These are phyloP conservation scores for Aurelia sp. DNA, from an alignment of 30 jellyfish, hydroid and myxozoan genomes.

Conservation along the genomic window DNA sequence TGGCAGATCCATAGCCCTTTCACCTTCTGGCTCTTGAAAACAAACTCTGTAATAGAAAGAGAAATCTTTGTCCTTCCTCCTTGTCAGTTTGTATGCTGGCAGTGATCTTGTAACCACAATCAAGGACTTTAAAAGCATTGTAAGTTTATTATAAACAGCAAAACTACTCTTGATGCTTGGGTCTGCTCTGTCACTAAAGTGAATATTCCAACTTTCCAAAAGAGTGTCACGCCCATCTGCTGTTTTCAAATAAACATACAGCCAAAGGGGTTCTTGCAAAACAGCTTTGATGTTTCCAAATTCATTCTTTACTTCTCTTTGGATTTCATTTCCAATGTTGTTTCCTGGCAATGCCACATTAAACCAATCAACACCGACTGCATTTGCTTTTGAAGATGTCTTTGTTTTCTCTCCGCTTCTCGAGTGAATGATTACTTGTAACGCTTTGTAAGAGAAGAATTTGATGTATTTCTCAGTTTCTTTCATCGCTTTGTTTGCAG, in stretches of 20 bases:
- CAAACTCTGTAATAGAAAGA: slow-evolving; percentile 72
- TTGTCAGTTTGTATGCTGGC: slow-evolving; percentile 83
- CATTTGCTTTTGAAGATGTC: slow-evolving; percentile 82
- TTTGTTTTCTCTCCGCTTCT: slow-evolving; percentile 83
- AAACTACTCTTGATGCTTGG: slow-evolving; percentile 55
- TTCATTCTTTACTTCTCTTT: slow-evolving; percentile 67
- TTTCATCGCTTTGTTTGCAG: slow-evolving; percentile 7
- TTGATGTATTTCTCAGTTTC: slow-evolving; percentile 91
- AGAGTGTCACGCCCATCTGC: slow-evolving; percentile 87
- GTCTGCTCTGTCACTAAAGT: slow-evolving; percentile 49
- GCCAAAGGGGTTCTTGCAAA: slow-evolving; percentile 70
- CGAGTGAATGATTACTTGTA: slow-evolving; percentile 82
- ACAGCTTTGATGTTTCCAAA: slow-evolving; percentile 76
- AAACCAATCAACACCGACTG: slow-evolving; percentile 98
- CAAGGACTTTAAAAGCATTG: slow-evolving; percentile 84
- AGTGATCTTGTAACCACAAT: slow-evolving; percentile 77
- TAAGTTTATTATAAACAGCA: slow-evolving; percentile 86
- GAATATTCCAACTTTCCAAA: slow-evolving; percentile 89
- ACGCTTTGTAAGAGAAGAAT: slow-evolving; percentile 79
- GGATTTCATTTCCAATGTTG: slow-evolving; percentile 56
- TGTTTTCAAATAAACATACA: slow-evolving; percentile 72
- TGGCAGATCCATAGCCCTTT: slow-evolving; percentile 44
- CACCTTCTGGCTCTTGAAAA: slow-evolving; percentile 35
- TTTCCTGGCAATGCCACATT: slow-evolving; percentile 83
- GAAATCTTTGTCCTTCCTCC: slow-evolving; percentile 82